phyloP scores from a whole-genome alignment of 1,140 invertebrate genomes.

The Saxidomus purpurata region DNA sequence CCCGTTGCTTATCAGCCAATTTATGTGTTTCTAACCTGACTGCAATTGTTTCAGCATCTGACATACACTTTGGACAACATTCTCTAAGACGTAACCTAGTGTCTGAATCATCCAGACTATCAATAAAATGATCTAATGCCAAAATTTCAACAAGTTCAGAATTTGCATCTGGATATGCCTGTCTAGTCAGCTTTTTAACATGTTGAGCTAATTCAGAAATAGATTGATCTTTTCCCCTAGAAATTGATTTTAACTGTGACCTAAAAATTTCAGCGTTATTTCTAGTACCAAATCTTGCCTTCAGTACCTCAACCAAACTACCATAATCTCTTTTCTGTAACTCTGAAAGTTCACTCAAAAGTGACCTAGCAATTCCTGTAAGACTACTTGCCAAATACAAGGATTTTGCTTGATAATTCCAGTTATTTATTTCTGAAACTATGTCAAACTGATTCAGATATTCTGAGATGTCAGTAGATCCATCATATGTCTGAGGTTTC shows the following conservation, averaged over 20 bases:
- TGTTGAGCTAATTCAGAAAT: slow-evolving; percentile 13
- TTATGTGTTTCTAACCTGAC: slow-evolving; percentile 19
- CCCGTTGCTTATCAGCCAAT: slow-evolving; percentile 13
- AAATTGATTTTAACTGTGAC: slow-evolving; percentile 12
- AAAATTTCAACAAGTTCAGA: slow-evolving; percentile 3
- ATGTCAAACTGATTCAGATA: slow-evolving; percentile 56
- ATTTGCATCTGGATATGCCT: slow-evolving; percentile 23
- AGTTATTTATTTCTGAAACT: slow-evolving; percentile 32
- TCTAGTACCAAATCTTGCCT: slow-evolving; percentile 10
- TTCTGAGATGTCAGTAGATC: slow-evolving; percentile 31
- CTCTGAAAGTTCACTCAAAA: slow-evolving; percentile 38
- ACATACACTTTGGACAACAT: slow-evolving; percentile 27
- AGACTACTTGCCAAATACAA: slow-evolving; percentile 54
- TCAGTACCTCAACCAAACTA: not conserved
- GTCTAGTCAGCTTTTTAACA: slow-evolving; percentile 14
- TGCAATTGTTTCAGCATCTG: slow-evolving; percentile 28
- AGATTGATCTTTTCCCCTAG: not conserved
- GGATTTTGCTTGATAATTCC: not conserved
- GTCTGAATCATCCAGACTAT: slow-evolving; percentile 13
- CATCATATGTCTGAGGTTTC: slow-evolving; percentile 59
- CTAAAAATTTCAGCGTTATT: slow-evolving; percentile 41
- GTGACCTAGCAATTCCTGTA: slow-evolving; percentile 35
- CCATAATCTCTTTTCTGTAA: not conserved
- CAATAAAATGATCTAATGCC: slow-evolving; percentile 9
- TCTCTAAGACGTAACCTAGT: slow-evolving; percentile 2